A percentile compares a stretch with the other conserved stretches of the same genome.
These are phyloP conservation scores for Chironomus striatipennis DNA, from an alignment of 1,140 invertebrate genomes.

Conservation along the genomic window DNA sequence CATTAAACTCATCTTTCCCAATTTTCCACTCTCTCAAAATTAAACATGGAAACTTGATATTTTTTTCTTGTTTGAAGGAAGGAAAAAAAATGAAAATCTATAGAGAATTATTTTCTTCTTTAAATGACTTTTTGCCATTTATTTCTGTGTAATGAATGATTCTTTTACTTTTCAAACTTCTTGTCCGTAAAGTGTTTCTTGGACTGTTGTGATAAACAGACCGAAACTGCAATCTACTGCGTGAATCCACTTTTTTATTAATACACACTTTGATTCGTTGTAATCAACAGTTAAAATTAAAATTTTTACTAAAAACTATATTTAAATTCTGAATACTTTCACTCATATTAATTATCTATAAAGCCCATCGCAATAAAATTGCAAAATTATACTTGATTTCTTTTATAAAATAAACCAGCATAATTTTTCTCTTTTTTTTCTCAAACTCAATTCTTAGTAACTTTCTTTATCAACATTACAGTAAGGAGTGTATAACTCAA, in stretches of 20 bases:
- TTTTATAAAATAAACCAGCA: too few relatives aligned
- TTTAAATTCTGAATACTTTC: neutral
- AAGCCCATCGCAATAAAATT: too few relatives aligned
- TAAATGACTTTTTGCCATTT: too few relatives aligned
- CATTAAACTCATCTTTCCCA: constrained; percentile 26
- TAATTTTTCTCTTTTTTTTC: too few relatives aligned
- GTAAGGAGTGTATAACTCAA: neutral
- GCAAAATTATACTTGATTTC: too few relatives aligned
- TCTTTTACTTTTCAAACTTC: neutral
- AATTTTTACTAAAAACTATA: neutral
- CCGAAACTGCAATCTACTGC: neutral
- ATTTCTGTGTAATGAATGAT: neutral
- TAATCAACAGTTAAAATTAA: constrained; percentile 4
- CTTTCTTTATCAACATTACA: neutral
- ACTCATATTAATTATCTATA: neutral
- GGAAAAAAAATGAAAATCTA: constrained; percentile 2
- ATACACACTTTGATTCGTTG: neutral
- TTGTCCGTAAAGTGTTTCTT: neutral
- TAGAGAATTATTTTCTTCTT: neutral
- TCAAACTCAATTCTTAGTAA: too few relatives aligned
- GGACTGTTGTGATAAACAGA: neutral
- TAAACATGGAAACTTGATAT: constrained; percentile 16
- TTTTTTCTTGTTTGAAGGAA: constrained; percentile 11
- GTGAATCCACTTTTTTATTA: neutral
- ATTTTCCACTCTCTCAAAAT: constrained; percentile 16